Percentiles rank a stretch among this genome's conserved stretches.
phyloP scores from a whole-genome alignment of 2,797 vertebrate species.

The Dendrocincla fuliginosa region DNA sequence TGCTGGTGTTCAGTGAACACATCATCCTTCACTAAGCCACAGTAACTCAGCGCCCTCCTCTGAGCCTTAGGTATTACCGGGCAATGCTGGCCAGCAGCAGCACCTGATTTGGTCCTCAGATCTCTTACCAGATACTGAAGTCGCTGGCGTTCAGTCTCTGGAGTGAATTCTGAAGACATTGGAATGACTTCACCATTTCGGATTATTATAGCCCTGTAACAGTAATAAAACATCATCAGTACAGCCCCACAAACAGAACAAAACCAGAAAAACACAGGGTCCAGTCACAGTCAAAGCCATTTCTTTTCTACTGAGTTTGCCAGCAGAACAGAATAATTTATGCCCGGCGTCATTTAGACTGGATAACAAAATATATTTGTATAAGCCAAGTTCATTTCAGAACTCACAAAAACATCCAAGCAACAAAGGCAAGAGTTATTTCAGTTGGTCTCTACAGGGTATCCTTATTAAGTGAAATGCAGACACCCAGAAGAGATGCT shows the following conservation, averaged over 20 bases:
- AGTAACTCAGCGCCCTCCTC: neutral
- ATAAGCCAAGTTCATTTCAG: slow-evolving; percentile 9
- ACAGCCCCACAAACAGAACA: neutral
- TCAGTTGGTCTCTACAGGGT: neutral
- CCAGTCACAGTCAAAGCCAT: neutral
- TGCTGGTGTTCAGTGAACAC: neutral
- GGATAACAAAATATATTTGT: neutral
- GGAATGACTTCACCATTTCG: slow-evolving; percentile 90
- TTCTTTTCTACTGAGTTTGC: neutral
- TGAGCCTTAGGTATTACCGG: neutral
- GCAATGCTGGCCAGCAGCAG: neutral
- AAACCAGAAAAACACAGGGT: neutral
- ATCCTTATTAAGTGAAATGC: slow-evolving; percentile 18
- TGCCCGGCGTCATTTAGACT: neutral
- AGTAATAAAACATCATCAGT: slow-evolving; percentile 36
- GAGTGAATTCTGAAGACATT: slow-evolving; percentile 97
- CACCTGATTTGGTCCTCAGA: neutral
- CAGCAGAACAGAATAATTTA: neutral
- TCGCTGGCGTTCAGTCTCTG: slow-evolving; percentile 93
- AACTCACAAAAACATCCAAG: slow-evolving; percentile 36
- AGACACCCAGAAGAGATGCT: neutral
- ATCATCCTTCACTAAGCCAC: neutral
- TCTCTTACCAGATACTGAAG: slow-evolving; percentile 94
- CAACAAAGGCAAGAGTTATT: slow-evolving; percentile 15
- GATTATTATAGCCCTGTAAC: slow-evolving; percentile 92